These are phyloP conservation scores for Phoenicopterus ruber DNA, from an alignment of 2,113 vertebrate genomes.

Conservation along the genomic window DNA sequence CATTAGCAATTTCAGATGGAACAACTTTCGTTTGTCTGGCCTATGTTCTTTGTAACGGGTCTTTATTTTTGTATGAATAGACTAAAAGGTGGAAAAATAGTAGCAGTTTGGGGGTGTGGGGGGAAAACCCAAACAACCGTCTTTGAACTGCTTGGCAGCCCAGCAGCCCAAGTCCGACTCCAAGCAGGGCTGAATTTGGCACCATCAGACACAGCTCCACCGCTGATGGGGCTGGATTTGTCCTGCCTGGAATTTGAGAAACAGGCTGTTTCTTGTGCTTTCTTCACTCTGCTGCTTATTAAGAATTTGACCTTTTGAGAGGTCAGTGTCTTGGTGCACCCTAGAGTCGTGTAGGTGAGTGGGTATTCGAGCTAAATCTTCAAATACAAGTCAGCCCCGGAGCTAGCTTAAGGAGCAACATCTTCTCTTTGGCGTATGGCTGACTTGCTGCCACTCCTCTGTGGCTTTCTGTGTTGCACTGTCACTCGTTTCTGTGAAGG, in stretches of 20 bases:
- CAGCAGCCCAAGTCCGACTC: background rate
- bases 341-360: background rate
- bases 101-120: background rate
- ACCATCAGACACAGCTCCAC: background rate
- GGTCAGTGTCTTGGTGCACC: slow-evolving; percentile 4
- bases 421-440: background rate
- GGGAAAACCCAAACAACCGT: background rate
- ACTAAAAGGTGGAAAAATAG: background rate
- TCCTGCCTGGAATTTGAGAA: slow-evolving; percentile 4
- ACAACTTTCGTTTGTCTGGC: background rate
- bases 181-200: background rate
- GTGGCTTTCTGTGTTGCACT: background rate
- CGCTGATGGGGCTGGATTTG: background rate
- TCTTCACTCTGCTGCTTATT: slow-evolving; percentile 50
- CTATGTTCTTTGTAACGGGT: background rate
- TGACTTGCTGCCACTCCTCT: background rate
- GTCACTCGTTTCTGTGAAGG: background rate
- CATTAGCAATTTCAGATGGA: background rate
- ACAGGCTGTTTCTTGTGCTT: slow-evolving; percentile 20
- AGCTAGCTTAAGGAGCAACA: background rate
- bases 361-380: background rate
- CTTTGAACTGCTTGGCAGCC: background rate
- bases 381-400: background rate
- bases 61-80: background rate
- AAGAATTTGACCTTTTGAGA: slow-evolving; percentile 54